Evolutionary conservation across 92 coral and sea anemone genomes (phyloP).

Genomic region (Zoanthus gigantus): DNA sequence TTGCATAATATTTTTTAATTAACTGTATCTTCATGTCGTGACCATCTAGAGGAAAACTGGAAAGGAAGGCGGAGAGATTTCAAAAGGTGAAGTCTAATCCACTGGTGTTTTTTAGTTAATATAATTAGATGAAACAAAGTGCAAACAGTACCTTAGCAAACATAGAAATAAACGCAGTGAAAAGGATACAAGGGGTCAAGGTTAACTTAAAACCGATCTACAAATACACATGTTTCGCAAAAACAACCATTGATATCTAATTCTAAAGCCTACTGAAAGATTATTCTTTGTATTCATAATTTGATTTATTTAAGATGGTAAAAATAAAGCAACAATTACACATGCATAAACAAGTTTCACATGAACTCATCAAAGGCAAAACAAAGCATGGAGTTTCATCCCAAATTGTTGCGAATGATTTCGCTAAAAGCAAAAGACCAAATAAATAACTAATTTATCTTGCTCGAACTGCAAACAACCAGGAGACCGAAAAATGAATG

Average conservation of each 20-base stretch:
- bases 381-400: background rate
- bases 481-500: background rate
- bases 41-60: background rate
- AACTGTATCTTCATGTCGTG: slow-evolving; percentile 5
- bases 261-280: background rate
- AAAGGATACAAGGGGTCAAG: background rate
- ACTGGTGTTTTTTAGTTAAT: background rate
- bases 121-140: background rate
- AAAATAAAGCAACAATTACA: background rate
- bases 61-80: background rate
- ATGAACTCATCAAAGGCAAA: background rate
- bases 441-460: background rate
- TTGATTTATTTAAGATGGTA: background rate
- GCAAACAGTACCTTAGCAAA: background rate
- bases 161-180: background rate
- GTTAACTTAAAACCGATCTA: background rate
- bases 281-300: background rate
- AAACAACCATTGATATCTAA: background rate
- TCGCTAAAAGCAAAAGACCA: background rate
- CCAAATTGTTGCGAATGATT: slow-evolving; percentile 5
- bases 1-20: slow-evolving; percentile 56
- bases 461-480: background rate
- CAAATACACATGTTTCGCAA: no score
- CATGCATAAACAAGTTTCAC: background rate
- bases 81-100: background rate